phyloP scores from a whole-genome alignment of 2,888 invertebrate species.

The Fabriciana adippe region DNA sequence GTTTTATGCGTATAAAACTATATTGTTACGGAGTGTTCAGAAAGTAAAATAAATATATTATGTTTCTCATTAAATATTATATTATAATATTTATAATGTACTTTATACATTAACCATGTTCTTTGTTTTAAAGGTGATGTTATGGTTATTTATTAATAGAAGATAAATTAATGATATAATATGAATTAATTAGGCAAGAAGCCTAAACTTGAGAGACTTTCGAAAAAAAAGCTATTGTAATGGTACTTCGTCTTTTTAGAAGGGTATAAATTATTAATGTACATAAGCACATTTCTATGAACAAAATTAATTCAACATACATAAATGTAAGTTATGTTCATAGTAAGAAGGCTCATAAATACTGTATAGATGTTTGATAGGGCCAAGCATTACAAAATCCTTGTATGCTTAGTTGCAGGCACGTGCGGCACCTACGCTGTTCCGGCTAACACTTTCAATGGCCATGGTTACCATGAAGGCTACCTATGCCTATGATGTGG shows the following conservation, averaged over 20 bases:
- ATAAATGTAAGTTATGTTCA: conserved; percentile 32
- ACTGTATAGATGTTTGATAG: conserved; percentile 40
- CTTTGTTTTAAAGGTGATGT: no score
- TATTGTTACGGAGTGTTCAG: background rate
- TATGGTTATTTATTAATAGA: no score
- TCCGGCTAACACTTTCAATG: conserved; percentile 42
- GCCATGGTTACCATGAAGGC: conserved; percentile 43
- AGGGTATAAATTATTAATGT: background rate
- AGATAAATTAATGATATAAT: no score
- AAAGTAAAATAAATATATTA: no score
- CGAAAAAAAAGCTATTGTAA: no score
- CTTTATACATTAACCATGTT: no score
- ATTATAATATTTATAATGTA: no score
- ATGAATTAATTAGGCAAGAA: no score
- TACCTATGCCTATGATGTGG: conserved; percentile 27
- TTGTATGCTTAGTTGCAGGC: conserved; percentile 28
- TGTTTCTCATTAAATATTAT: no score
- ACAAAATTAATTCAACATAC: background rate
- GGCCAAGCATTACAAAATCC: conserved; percentile 41
- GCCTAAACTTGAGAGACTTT: no score
- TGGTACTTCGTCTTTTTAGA: no score
- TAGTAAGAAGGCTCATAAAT: conserved; percentile 36
- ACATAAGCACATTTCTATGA: background rate
- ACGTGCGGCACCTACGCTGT: conserved; percentile 42
- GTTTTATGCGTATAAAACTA: background rate